Conservation (phyloP, 2,797 vertebrate genomes). For the Enteromius mattozi region DNA sequence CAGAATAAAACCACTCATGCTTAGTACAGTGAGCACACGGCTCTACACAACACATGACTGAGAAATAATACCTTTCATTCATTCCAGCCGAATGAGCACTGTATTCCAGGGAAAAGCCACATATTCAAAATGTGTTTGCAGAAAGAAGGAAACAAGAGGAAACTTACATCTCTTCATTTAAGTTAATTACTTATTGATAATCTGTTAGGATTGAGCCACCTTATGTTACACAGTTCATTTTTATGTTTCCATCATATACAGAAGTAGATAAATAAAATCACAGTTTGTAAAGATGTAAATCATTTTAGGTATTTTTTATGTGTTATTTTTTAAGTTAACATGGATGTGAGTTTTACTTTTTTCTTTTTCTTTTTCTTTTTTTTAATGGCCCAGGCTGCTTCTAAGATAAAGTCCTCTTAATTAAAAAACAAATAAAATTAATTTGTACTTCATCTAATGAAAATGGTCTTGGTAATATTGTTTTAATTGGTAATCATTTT, state of each 20-base stretch:
- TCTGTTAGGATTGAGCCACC: neutral
- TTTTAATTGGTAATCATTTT: neutral
- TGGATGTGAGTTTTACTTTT: neutral
- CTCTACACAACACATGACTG: conserved; percentile 61
- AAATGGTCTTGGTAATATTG: neutral
- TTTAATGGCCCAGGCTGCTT: neutral
- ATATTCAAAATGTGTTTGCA: conserved; percentile 41
- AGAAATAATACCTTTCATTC: conserved; percentile 63
- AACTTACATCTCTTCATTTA: conserved; percentile 22
- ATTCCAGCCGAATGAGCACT: conserved; percentile 56
- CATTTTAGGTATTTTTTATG: neutral
- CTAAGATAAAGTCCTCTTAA: neutral
- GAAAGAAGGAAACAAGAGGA: conserved; percentile 34
- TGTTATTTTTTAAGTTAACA: neutral
- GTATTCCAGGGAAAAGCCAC: conserved; percentile 55
- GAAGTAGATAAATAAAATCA: neutral
- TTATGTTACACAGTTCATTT: neutral
- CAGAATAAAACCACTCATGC: conserved; percentile 65
- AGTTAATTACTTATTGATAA: conserved; percentile 32
- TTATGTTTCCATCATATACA: neutral
- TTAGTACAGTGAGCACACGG: conserved; percentile 59
- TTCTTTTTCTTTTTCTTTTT: no score
- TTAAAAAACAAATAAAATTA: neutral
- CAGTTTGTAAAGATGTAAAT: neutral
- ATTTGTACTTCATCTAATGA: neutral